Base-by-base conservation (phyloP, 2,797 vertebrate genomes). In the Syngnathus acus region DNA sequence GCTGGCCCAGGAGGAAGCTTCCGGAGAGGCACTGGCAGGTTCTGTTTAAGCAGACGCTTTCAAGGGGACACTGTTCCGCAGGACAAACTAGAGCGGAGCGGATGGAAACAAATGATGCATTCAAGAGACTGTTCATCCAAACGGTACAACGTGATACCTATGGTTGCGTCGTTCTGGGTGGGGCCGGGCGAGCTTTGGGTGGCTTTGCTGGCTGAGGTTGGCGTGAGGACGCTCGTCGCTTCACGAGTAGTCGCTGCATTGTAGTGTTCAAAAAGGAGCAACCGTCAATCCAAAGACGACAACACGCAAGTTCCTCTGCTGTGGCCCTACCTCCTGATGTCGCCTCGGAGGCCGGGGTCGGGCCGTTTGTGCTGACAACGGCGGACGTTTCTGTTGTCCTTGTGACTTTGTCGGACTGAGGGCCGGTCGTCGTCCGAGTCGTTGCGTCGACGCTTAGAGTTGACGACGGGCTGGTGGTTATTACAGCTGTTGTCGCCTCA, bases 1-100 rank as follows among this genome's bases (percentile, higher is more conserved):
- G 8, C 21, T 66, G 83, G 1, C 73, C 11, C 7, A 43, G 37
- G 51, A 88, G 43, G 72, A 67, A 81, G 47, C 16, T 81, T 16
- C 90, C 90, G 21, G 89, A 21, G 62, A 89, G n/a, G 79, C 92
- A 93, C 78, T 88, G 84, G 63, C 92, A 93, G 2, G 63, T 74
- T 1, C 75, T 65, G 5, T 78, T 72, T 2, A 89, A 62, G 76
- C 92, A 93, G 3, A 72, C 1, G 4, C 85, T 88, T 1, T 78
- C 37, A 55, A 21, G 17, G 19, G 90, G 90, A 60, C 92, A 93
- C 0, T 77, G 69, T 1, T 9, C 9, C 0, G 67, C 0, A 2
- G 87, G 80, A 82, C 92, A 92, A 59, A 65, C 84, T 83, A 65
- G 2, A 32, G 42, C 10, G 51, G 66, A 69, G 26, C 16, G 65